Conservation (phyloP, 2,113 vertebrate genomes). For the Tupaia tana region DNA sequence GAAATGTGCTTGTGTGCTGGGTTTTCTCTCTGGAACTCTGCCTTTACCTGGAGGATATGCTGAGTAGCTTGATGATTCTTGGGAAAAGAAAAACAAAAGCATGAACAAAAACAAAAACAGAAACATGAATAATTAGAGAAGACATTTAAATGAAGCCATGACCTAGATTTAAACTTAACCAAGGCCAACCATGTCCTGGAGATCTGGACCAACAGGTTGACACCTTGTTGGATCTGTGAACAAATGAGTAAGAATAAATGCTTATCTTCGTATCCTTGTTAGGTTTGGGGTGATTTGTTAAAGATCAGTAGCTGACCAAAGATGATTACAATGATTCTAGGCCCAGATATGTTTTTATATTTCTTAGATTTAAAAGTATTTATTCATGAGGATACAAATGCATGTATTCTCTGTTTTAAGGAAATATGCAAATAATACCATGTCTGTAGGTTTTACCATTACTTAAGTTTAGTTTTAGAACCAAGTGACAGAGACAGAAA, state of each 20-base stretch:
- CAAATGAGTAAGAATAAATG: not conserved
- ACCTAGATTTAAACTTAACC: not conserved
- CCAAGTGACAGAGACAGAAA: not conserved
- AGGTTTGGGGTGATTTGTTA: not conserved
- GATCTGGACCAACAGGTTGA: not conserved
- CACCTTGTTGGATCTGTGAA: not conserved
- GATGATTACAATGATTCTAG: not conserved
- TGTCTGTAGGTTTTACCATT: not conserved
- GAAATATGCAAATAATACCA: not conserved
- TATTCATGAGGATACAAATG: not conserved
- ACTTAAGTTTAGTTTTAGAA: conserved; percentile 20
- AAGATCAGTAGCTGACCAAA: not conserved
- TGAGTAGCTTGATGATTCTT: not conserved
- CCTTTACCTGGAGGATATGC: not conserved
- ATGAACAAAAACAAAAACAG: not conserved
- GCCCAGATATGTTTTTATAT: not conserved
- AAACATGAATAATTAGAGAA: not conserved
- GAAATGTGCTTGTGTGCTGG: not conserved
- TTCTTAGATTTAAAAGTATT: not conserved
- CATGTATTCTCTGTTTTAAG: not conserved
- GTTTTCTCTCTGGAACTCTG: not conserved
- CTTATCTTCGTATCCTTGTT: not conserved
- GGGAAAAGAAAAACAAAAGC: not conserved
- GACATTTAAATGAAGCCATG: not conserved
- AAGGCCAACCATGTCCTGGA: not conserved